Base-by-base conservation (phyloP, 2,888 invertebrate genomes). In the Parthenolecanium corni region DNA sequence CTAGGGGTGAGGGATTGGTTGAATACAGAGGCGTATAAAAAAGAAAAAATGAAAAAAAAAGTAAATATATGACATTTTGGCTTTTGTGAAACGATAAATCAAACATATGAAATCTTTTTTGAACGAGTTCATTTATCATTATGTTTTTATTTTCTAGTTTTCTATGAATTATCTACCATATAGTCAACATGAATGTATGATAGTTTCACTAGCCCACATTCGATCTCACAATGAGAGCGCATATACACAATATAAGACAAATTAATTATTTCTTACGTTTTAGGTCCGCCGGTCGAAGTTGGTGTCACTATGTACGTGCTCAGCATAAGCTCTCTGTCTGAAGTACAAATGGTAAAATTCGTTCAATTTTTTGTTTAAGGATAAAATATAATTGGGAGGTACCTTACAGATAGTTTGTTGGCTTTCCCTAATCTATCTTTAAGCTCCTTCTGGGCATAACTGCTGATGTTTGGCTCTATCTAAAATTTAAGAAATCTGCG, bases 271-370 rank as follows among this genome's bases (percentile, higher is more conserved):
- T 51, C 21, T 1, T 18, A 44, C 49, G 51, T 85, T 89, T 78
- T 87, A 93, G 92, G 90, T 85, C 87, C 88, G 78, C 91, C 94
- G 76, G 94, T 95, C 80, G 91, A 90, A 79, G 93, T 94, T 77
- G 91, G 92, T 78, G 90, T 94, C 81, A 93, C 93, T 80, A 91
- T 94, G 87, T 92, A 91, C 83, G 92, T 94, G 80, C 86, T 93
- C 80, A 90, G 90, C 81, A 94, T 94, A 85, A 90, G 91, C 82
- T 91, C 92, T 78, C 89, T 94, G 79, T 93, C 92, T 79, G 94
- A 94, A 85, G 93, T 93, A 79, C 86, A 91, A 83, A 94, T 93
- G 93, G 93, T 93, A 87, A 78, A 24, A 31, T 11, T 38, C 20
- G 21, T 49, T 31, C 9, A 31, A 31, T 9, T 31, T n/a, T n/a